Evolutionary conservation across 92 coral and sea anemone genomes (phyloP), one percentile per base, ranked within the genome.

Genomic region (Desmophyllum pertusum): DNA sequence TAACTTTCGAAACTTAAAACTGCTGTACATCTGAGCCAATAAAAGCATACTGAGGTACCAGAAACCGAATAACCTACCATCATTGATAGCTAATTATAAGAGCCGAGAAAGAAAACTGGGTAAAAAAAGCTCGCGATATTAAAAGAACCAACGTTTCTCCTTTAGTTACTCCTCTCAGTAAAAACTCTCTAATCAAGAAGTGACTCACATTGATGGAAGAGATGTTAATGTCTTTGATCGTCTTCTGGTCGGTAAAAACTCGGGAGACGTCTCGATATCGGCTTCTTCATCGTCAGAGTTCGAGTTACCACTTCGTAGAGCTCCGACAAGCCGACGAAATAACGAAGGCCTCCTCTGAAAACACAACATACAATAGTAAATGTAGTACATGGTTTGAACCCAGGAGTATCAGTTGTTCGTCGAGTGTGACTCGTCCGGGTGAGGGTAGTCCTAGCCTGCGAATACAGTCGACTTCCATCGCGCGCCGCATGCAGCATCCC

Each of bases 271-370:
- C 21, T 88, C 85, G 27, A 79, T 52, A 46, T 88, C 84, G 21
- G 86, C 84, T 70, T 94, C 98, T 64, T 91, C 98, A 50, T 93
- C 98, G 63, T 96, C 98, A 23, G 98, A 90, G 66, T 91, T 87
- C 15, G 98, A 94, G 73, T 91, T 85, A 13, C 92, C 91, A 57
- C 91, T 92, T 72, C 96, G 88, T 52, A 92, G 88, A 52, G 93
- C 98, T 40, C 94, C 96, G 31, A 96, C 87, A 36, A 96, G 87
- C 18, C 99, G 96, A 70, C 98, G 95, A 76, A 96, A 96, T 67
- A 96, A 76, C 15, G 99, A 96, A n/a, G 98, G 98, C 55, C 98
- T 78, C 83, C 97, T 75, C 83, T 89, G 77, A 71, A 71, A 75
- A 53, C 45, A 37, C 40, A 59, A 53, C n/a, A n/a, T n/a, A n/a